These are phyloP conservation scores for Ectemnius cavifrons DNA, from an alignment of 2,888 invertebrate species.

Conservation along the genomic window DNA sequence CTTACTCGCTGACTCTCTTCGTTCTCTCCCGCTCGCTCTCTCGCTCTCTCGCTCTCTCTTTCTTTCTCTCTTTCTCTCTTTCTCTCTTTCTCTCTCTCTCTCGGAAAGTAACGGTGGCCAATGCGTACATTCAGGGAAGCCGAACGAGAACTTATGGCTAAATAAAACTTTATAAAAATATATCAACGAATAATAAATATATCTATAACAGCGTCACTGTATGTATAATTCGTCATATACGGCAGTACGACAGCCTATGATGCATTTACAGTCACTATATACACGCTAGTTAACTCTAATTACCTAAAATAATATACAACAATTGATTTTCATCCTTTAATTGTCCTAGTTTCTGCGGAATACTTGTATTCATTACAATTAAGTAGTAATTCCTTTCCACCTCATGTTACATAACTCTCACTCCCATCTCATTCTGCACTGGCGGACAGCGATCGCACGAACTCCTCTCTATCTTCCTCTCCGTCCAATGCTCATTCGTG, in stretches of 20 bases:
- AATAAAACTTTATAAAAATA: slow-evolving; percentile 77
- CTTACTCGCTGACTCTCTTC: slow-evolving; percentile 5
- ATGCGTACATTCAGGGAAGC: slow-evolving; percentile 50
- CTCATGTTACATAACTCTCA: background rate
- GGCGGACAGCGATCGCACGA: background rate
- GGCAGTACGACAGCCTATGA: slow-evolving; percentile 63
- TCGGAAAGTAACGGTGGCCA: background rate
- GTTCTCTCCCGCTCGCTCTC: slow-evolving; percentile 16
- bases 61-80: slow-evolving; percentile 10
- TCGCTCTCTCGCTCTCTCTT: too few relatives aligned
- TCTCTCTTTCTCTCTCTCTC: slow-evolving; percentile 3
- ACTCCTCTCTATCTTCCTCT: background rate
- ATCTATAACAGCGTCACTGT: slow-evolving; percentile 72
- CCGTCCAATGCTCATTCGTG: background rate
- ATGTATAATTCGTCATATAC: slow-evolving; percentile 65
- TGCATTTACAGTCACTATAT: slow-evolving; percentile 73
- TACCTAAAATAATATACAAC: slow-evolving; percentile 72
- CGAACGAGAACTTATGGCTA: slow-evolving; percentile 68
- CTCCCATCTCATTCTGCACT: slow-evolving; percentile 1
- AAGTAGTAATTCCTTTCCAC: slow-evolving; percentile 28
- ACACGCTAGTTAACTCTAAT: slow-evolving; percentile 71
- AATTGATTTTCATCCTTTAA: slow-evolving; percentile 56
- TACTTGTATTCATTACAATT: slow-evolving; percentile 22
- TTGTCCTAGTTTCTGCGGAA: slow-evolving; percentile 41
- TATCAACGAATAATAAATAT: slow-evolving; percentile 77